Evolutionary conservation across 2,888 invertebrate species (phyloP).

Genomic region (Sympetrum striolatum): DNA sequence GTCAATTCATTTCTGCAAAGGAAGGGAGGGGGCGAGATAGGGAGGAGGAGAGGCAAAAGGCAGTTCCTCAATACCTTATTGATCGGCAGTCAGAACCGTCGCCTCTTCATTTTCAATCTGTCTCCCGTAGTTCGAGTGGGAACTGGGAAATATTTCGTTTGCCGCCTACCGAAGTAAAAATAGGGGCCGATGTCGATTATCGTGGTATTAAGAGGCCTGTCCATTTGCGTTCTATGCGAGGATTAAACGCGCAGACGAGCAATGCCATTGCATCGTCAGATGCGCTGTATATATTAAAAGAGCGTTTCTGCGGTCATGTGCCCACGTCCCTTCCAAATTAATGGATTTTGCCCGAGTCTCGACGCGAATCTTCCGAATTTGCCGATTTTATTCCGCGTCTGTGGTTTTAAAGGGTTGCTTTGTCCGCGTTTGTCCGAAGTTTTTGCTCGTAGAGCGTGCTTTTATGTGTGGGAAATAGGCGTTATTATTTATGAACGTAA

Average conservation of each 20-base stretch:
- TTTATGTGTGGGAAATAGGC: too few relatives aligned
- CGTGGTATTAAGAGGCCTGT: neutral
- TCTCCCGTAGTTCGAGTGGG: neutral
- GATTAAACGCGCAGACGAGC: neutral
- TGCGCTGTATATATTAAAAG: too few relatives aligned
- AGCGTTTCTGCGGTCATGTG: neutral
- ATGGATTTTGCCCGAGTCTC: too few relatives aligned
- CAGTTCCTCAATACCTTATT: conserved; percentile 39
- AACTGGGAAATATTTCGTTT: neutral
- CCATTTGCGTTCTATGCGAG: neutral
- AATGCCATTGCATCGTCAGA: neutral
- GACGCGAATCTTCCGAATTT: too few relatives aligned
- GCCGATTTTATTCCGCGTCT: too few relatives aligned
- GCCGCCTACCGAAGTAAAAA: neutral
- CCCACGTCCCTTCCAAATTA: too few relatives aligned
- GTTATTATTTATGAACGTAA: too few relatives aligned
- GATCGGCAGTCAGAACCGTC: conserved; percentile 30
- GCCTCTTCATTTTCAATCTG: conserved; percentile 25
- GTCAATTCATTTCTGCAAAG: neutral
- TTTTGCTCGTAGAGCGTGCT: too few relatives aligned
- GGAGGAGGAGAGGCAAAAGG: neutral
- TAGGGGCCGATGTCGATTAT: too few relatives aligned
- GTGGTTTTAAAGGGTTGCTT: too few relatives aligned
- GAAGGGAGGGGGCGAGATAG: neutral
- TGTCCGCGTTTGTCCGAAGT: too few relatives aligned